A percentile compares a stretch with the other conserved stretches of the same genome.
Evolutionary conservation across 2,888 invertebrate genomes (phyloP).

Genomic region (Athrips mouffetella): DNA sequence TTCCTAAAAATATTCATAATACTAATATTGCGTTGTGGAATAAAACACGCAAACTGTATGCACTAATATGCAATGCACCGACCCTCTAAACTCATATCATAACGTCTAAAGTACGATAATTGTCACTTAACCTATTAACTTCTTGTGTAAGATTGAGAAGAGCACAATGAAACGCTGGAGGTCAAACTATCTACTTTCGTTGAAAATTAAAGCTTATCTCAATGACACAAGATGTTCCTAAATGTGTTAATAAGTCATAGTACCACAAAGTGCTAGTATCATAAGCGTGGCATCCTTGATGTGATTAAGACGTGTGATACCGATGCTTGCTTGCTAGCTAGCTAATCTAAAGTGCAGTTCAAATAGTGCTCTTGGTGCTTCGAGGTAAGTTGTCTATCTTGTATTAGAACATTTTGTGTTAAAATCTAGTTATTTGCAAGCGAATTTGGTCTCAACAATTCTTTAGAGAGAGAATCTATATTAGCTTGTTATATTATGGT

Average conservation of each 20-base stretch:
- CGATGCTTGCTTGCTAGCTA: no score
- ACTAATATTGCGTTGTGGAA: no score
- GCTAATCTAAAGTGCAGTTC: constrained; percentile 62
- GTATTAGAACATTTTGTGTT: not conserved
- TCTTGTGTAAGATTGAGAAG: constrained; percentile 39
- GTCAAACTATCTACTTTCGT: no score
- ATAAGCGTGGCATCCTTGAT: constrained; percentile 55
- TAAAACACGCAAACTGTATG: no score
- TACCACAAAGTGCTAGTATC: constrained; percentile 54
- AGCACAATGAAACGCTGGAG: constrained; percentile 54
- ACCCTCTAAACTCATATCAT: not conserved
- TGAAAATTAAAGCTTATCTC: no score
- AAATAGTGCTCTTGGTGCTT: constrained; percentile 38
- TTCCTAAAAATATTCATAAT: no score
- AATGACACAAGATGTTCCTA: no score
- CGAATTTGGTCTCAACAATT: no score
- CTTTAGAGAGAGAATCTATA: no score
- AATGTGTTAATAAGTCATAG: no score
- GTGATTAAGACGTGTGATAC: constrained; percentile 45
- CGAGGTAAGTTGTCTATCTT: not conserved
- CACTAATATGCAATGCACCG: not conserved
- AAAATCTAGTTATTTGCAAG: not conserved
- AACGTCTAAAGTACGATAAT: constrained; percentile 44
- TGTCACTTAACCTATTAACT: constrained; percentile 64
- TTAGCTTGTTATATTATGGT: no score